Base-by-base conservation (phyloP, 2,888 invertebrate species). In the Nomada ruficornis region DNA sequence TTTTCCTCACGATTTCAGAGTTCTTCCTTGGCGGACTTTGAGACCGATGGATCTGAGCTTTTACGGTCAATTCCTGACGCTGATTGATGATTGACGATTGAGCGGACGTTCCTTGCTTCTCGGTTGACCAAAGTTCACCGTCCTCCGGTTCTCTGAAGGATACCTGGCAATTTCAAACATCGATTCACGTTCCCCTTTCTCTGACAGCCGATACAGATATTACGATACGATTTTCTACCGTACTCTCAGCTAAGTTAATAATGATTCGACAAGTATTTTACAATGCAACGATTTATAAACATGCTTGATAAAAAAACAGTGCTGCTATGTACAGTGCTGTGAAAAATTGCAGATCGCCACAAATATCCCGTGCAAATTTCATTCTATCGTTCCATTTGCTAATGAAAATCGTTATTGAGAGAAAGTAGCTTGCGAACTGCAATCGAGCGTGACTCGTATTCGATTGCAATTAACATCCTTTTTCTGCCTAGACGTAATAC, bases 1-100 rank as follows among this genome's bases (percentile, higher is more conserved):
- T 89, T 71, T 93, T 93, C 44, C 93, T 85, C 0, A 85, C 83
- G 1, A 87, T 80, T 50, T 93, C 93, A 0, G 89, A 80, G 52
- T 87, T 87, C 68, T 93, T 93, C 69, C 91, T 91, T 2, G 92
- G 91, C 2, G 94, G 94, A 78, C 94, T 94, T 78, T 94, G 94
- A 0, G 94, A 93, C 4, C 94, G 92, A 75, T 94, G 94, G 29
- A 94, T 94, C 89, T 94, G 93, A 10, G 93, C 93, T 80, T 94
- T 94, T 0, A 94, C 92, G 4, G 93, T 93, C 47, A 93, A 91
- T 36, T 93, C 94, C 69, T 93, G 92, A 0, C 93, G 91, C 54
- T 90, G 90, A 75, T 59, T 91, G 11, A 83, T 82, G 3, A 89
- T 83, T 11, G 91, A 88, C 2, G 90, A 82, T 26, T 91, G 90